These are phyloP conservation scores for Neodon shergylaensis DNA, from an alignment of 2,113 vertebrate species.

Conservation along the genomic window DNA sequence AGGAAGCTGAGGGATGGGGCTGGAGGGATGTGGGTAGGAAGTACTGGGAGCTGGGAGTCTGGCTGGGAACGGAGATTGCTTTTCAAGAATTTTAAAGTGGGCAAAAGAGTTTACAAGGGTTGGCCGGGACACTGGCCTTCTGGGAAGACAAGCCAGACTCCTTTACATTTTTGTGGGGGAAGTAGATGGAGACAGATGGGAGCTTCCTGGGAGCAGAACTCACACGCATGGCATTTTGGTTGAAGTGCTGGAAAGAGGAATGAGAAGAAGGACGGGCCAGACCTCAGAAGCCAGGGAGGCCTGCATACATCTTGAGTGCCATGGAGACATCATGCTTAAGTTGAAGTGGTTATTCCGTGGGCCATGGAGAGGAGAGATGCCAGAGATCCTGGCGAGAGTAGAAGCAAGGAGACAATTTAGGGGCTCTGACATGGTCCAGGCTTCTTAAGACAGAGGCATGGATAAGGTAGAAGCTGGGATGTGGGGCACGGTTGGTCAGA, in stretches of 20 bases:
- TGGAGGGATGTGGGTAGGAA: not conserved
- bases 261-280: not conserved
- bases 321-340: not conserved
- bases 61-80: slow-evolving; percentile 40
- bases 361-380: not conserved
- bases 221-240: not conserved
- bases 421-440: too few species aligned
- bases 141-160: slow-evolving; percentile 63
- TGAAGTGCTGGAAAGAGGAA: not conserved
- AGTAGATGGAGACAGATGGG: not conserved
- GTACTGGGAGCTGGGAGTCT: not conserved
- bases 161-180: slow-evolving; percentile 64
- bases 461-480: rapidly evolving
- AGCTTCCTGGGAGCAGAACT: not conserved
- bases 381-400: not conserved
- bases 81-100: slow-evolving; percentile 73
- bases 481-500: rapidly evolving
- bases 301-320: not conserved
- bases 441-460: not conserved
- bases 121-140: slow-evolving; percentile 48
- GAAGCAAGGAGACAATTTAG: not conserved
- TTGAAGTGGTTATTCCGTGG: not conserved
- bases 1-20: not conserved
- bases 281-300: not conserved
- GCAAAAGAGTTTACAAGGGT: slow-evolving; percentile 54